Percentiles rank a stretch among this genome's conserved stretches.
Evolutionary conservation across 2,888 invertebrate species (phyloP).

Genomic region (Julus scandinavius): DNA sequence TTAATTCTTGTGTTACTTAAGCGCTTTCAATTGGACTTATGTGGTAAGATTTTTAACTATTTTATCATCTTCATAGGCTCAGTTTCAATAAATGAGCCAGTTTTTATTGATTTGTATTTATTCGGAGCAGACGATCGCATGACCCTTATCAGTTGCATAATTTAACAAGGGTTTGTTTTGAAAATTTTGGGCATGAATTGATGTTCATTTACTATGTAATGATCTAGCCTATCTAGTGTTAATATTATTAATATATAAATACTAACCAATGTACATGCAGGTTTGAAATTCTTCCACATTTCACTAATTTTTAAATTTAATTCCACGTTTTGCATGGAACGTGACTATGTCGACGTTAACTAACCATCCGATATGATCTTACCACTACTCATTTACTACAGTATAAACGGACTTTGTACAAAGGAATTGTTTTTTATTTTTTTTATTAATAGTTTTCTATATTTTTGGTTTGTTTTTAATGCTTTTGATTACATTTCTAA

Average conservation of each 20-base stretch:
- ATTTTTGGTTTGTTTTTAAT: not conserved
- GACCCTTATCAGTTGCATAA: slow-evolving; percentile 37
- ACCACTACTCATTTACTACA: not conserved
- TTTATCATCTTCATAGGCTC: not conserved
- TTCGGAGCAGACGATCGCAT: slow-evolving; percentile 28
- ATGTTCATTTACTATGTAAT: not conserved
- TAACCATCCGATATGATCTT: not conserved
- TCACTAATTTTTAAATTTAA: not conserved
- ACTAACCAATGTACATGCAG: not conserved
- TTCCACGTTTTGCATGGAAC: not conserved
- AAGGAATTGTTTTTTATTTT: not conserved
- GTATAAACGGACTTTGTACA: not conserved
- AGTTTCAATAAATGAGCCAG: not conserved
- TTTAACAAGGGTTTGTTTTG: slow-evolving; percentile 10
- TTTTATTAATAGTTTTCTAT: not conserved
- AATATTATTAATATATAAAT: no score
- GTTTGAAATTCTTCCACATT: not conserved
- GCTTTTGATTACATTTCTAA: not conserved
- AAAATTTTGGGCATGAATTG: slow-evolving; percentile 4
- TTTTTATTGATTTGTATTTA: not conserved
- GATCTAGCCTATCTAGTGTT: not conserved
- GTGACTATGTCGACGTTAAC: not conserved
- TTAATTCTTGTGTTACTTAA: slow-evolving; percentile 28
- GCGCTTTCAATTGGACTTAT: slow-evolving; percentile 1
- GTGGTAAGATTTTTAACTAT: slow-evolving; percentile 2